Percentiles rank a stretch among this genome's conserved stretches.
phyloP scores from a whole-genome alignment of 1,140 invertebrate genomes.

The Pogonognathellus flavescens region DNA sequence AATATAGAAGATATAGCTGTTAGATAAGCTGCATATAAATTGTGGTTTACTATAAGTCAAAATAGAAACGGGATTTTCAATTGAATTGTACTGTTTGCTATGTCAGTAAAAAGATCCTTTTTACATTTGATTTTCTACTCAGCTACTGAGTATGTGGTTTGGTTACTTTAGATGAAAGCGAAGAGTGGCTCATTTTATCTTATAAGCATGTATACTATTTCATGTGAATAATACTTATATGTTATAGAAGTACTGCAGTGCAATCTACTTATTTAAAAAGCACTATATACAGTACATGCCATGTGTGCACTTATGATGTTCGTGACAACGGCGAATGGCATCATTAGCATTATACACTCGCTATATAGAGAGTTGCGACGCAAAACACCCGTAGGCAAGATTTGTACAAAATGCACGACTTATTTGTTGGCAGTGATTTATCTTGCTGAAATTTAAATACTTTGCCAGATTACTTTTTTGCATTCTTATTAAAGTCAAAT shows the following conservation, averaged over 20 bases:
- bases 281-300: background rate
- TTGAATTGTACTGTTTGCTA: background rate
- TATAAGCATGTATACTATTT: background rate
- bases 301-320: too few species aligned
- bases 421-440: too few species aligned
- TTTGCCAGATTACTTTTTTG: too few species aligned
- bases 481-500: too few species aligned
- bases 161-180: conserved; percentile 6
- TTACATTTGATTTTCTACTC: background rate
- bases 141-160: background rate
- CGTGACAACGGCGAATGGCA: too few species aligned
- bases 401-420: too few species aligned
- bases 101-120: background rate
- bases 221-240: background rate
- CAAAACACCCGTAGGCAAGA: too few species aligned
- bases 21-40: background rate
- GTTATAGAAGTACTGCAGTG: background rate
- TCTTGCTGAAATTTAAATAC: too few species aligned
- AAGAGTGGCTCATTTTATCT: conserved; percentile 7
- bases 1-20: background rate
- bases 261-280: background rate
- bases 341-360: too few species aligned
- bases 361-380: too few species aligned
- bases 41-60: background rate
- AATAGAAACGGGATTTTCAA: background rate